phyloP scores from a whole-genome alignment of 2,888 invertebrate genomes.

The Terebella lapidaria region DNA sequence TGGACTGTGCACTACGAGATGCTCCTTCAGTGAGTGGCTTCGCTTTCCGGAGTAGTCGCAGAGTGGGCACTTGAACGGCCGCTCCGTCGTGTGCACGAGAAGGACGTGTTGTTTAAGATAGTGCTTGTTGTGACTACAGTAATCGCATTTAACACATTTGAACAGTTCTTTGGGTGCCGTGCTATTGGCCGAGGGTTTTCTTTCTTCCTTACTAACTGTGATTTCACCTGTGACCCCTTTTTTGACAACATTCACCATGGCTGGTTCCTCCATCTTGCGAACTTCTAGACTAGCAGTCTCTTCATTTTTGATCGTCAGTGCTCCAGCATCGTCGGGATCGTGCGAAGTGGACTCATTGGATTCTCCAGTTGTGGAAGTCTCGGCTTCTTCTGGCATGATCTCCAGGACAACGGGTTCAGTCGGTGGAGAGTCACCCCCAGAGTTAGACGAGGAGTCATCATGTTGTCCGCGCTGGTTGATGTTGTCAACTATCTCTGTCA shows the following conservation, averaged over 20 bases:
- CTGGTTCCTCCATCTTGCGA: neutral
- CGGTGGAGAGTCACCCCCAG: neutral
- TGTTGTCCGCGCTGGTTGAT: neutral
- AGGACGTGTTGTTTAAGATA: constrained; percentile 50
- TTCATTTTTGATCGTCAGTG: neutral
- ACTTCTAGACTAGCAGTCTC: neutral
- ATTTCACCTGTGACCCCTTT: neutral
- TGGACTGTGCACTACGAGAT: constrained; percentile 46
- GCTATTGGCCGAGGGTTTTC: neutral
- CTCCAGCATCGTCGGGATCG: neutral
- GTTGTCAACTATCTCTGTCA: constrained; percentile 1
- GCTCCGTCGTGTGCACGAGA: constrained; percentile 43
- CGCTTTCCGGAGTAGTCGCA: constrained; percentile 51
- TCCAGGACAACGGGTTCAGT: neutral
- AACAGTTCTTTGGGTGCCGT: neutral
- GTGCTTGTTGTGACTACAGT: constrained; percentile 46
- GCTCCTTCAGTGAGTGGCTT: constrained; percentile 46
- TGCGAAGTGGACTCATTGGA: neutral
- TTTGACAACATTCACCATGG: neutral
- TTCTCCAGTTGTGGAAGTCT: neutral
- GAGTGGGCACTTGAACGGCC: constrained; percentile 49
- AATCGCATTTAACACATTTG: constrained; percentile 40
- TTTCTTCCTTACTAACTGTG: neutral
- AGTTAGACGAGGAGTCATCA: too few relatives aligned
- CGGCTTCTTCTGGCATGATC: neutral